Evolutionary conservation across 2,888 invertebrate species (phyloP).

Genomic region (Agrochola lychnidis): DNA sequence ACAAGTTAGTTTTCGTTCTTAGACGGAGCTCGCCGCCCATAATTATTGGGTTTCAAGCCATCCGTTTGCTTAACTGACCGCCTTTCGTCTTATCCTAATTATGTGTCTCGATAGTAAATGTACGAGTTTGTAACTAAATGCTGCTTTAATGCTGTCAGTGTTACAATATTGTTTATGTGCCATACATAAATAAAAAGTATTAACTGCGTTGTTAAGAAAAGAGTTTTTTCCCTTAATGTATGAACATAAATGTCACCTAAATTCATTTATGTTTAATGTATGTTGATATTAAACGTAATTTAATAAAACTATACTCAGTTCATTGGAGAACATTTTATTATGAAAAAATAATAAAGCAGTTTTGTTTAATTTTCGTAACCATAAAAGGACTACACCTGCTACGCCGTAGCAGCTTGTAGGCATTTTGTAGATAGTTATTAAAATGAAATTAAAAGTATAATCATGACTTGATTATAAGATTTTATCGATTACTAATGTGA

Average conservation of each 20-base stretch:
- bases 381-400: slow-evolving; percentile 19
- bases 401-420: slow-evolving; percentile 46
- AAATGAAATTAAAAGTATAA: background rate
- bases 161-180: slow-evolving; percentile 39
- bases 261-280: background rate
- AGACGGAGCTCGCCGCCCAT: slow-evolving; percentile 45
- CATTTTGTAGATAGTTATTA: background rate
- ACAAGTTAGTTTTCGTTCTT: slow-evolving; percentile 54
- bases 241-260: no score
- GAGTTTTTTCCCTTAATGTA: background rate
- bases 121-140: slow-evolving; percentile 44
- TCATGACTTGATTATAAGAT: background rate
- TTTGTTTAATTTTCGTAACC: slow-evolving; percentile 3
- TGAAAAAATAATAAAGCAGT: background rate
- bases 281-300: background rate
- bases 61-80: slow-evolving; percentile 62
- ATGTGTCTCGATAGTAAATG: slow-evolving; percentile 56
- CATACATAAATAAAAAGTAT: background rate
- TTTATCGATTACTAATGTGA: background rate
- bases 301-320: background rate
- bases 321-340: background rate
- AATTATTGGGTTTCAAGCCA: slow-evolving; percentile 60
- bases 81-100: slow-evolving; percentile 64
- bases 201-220: background rate
- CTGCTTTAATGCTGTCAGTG: slow-evolving; percentile 44